A percentile compares a stretch with the other conserved stretches of the same genome.
These are phyloP conservation scores for Regulus satrapa DNA, from an alignment of 2,113 vertebrate genomes.

Conservation along the genomic window DNA sequence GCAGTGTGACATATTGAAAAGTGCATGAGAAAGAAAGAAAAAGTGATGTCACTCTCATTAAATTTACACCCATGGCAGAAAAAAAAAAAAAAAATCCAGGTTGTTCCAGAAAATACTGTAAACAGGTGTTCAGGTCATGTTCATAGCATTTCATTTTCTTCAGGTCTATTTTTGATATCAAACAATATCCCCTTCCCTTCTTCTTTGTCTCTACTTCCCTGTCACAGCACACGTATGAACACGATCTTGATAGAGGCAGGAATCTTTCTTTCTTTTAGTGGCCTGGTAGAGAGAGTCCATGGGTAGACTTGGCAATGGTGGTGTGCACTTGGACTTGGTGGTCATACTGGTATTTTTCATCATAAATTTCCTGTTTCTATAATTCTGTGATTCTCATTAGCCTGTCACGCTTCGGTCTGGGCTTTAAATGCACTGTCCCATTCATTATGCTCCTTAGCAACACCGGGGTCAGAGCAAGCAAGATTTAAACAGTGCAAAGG, in stretches of 20 bases:
- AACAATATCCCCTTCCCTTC: background rate
- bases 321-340: background rate
- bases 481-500: background rate
- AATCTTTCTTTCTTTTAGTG: background rate
- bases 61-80: background rate
- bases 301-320: background rate
- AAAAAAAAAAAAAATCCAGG: background rate
- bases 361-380: background rate
- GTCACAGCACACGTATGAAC: background rate
- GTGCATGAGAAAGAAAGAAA: background rate
- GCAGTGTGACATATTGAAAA: background rate
- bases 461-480: background rate
- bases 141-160: background rate
- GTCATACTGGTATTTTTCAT: background rate
- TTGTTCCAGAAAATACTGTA: background rate
- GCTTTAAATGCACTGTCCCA: background rate
- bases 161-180: background rate
- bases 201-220: background rate
- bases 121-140: background rate
- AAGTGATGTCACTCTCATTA: background rate
- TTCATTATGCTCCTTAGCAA: background rate
- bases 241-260: background rate
- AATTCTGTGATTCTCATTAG: background rate
- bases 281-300: accelerated
- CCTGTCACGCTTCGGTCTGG: background rate